Percentiles rank a stretch among this genome's conserved stretches.
Conservation (phyloP, 2,888 invertebrate species). For the Hypselothyrea guttata region DNA sequence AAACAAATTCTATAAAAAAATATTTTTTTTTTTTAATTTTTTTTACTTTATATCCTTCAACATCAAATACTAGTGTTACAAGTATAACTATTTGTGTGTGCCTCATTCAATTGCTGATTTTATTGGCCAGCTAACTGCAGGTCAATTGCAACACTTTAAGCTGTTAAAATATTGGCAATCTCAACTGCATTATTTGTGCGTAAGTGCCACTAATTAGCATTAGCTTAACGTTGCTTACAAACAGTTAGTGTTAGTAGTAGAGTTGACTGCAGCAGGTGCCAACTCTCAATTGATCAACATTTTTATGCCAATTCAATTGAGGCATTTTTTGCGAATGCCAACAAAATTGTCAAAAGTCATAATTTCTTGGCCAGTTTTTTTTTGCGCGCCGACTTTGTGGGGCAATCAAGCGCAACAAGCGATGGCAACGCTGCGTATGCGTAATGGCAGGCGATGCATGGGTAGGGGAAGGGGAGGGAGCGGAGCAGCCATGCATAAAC, state of each 20-base stretch:
- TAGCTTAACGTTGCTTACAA: not conserved
- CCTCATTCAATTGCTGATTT: too few relatives aligned
- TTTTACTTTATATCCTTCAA: too few relatives aligned
- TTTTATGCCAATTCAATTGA: slow-evolving; percentile 43
- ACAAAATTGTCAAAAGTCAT: slow-evolving; percentile 55
- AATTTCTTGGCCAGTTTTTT: slow-evolving; percentile 39
- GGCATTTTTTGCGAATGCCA: slow-evolving; percentile 36
- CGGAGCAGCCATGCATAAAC: slow-evolving; percentile 56
- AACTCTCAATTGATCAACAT: slow-evolving; percentile 33
- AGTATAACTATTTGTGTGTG: too few relatives aligned
- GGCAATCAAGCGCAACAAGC: slow-evolving; percentile 22
- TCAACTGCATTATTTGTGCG: not conserved
- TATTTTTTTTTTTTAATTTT: too few relatives aligned
- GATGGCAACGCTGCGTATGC: slow-evolving; percentile 52
- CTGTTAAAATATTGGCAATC: not conserved
- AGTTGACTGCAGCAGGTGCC: too few relatives aligned
- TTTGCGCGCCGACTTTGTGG: slow-evolving; percentile 3
- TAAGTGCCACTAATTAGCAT: not conserved
- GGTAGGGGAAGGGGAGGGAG: not conserved
- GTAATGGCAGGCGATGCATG: slow-evolving; percentile 46
- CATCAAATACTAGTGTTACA: too few relatives aligned
- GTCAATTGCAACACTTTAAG: too few relatives aligned
- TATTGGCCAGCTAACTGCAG: too few relatives aligned
- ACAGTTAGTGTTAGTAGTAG: slow-evolving; percentile 17
- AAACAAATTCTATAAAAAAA: too few relatives aligned